Conservation (phyloP, 2,888 invertebrate species). For the Vesta saturnalis region DNA sequence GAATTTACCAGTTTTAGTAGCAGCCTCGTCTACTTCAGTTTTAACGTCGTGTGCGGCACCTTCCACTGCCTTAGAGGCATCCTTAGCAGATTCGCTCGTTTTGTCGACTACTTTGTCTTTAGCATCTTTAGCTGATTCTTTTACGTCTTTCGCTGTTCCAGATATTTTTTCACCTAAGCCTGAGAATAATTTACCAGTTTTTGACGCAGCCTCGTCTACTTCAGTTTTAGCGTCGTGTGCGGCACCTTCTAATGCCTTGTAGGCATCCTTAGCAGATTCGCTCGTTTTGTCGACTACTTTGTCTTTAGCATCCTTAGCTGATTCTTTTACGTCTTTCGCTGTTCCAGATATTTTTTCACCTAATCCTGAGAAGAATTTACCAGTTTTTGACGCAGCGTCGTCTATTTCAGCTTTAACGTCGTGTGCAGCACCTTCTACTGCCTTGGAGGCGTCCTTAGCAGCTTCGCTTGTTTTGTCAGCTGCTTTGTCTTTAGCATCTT, state of each 20-base stretch:
- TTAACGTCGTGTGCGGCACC: slow-evolving; percentile 31
- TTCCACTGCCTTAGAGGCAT: slow-evolving; percentile 15
- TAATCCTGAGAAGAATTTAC: slow-evolving; percentile 35
- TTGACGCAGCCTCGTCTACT: slow-evolving; percentile 43
- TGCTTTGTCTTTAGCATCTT: slow-evolving; percentile 19
- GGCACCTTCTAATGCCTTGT: slow-evolving; percentile 39
- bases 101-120: slow-evolving; percentile 17
- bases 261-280: slow-evolving; percentile 39
- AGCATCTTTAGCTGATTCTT: slow-evolving; percentile 3
- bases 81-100: not conserved
- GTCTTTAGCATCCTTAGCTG: slow-evolving; percentile 36
- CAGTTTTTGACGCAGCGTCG: slow-evolving; percentile 23
- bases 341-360: slow-evolving; percentile 33
- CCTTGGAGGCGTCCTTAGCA: slow-evolving; percentile 1
- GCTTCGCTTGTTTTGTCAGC: slow-evolving; percentile 7
- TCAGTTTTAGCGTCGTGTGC: slow-evolving; percentile 29
- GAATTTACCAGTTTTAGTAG: slow-evolving; percentile 36
- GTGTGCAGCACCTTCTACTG: slow-evolving; percentile 28
- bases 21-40: slow-evolving; percentile 16
- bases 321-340: slow-evolving; percentile 24
- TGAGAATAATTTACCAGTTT: slow-evolving; percentile 36
- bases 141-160: slow-evolving; percentile 24
- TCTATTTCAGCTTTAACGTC: slow-evolving; percentile 38
- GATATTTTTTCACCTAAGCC: slow-evolving; percentile 25
- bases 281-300: slow-evolving; percentile 44